phyloP scores from a whole-genome alignment of 92 coral and sea anemone genomes.

The Umimayanthus kanabou region DNA sequence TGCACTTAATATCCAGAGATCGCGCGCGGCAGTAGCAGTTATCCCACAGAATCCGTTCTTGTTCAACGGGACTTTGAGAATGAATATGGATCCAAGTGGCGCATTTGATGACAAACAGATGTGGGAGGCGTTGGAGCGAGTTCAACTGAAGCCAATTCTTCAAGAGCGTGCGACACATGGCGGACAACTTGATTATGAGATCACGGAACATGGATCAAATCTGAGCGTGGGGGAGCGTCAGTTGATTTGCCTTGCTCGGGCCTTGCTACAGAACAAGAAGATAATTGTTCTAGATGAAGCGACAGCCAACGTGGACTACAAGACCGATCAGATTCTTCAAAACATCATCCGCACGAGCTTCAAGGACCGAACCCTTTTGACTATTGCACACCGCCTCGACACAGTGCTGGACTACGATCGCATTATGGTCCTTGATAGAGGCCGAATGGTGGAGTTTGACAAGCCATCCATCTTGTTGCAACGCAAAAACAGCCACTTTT shows the following conservation, averaged over 20 bases:
- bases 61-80: slow-evolving; percentile 15
- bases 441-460: background rate
- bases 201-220: slow-evolving; percentile 13
- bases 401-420: slow-evolving; percentile 11
- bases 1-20: background rate
- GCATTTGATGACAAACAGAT: background rate
- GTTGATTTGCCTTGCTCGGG: slow-evolving; percentile 30
- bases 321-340: slow-evolving; percentile 11
- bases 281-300: slow-evolving; percentile 25
- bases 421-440: background rate
- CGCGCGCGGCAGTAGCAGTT: background rate
- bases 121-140: background rate
- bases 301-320: slow-evolving; percentile 20
- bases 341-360: slow-evolving; percentile 11
- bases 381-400: slow-evolving; percentile 20
- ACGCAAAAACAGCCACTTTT: background rate
- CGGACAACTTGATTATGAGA: slow-evolving; percentile 2
- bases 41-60: slow-evolving; percentile 23
- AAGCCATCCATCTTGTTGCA: background rate
- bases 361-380: background rate
- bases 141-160: slow-evolving; percentile 7
- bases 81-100: slow-evolving; percentile 25
- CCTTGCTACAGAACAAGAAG: slow-evolving; percentile 20
- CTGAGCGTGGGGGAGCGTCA: slow-evolving; percentile 33
- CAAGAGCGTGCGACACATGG: background rate